Conservation (phyloP, 35 echinoderm and acorn worm species). For the Chiridota heheva region DNA sequence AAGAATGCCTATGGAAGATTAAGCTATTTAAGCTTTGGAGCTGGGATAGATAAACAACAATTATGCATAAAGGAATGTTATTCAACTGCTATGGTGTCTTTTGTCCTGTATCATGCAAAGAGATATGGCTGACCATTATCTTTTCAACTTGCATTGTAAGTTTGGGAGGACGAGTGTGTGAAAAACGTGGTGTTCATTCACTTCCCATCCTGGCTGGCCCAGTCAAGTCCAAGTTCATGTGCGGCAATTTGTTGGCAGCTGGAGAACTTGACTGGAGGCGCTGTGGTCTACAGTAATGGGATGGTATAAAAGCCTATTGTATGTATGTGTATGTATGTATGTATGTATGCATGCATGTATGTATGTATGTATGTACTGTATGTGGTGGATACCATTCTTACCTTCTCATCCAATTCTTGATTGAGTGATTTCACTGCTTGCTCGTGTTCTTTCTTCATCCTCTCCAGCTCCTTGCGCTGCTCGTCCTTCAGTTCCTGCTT, state of each 20-base stretch:
- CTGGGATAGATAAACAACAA: no score
- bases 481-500: constrained; percentile 78
- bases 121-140: constrained; percentile 32
- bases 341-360: neutral
- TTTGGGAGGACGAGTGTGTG: constrained; percentile 19
- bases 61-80: no score
- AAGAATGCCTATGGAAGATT: no score
- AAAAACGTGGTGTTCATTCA: no score
- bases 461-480: constrained; percentile 82
- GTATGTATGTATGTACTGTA: neutral
- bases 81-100: no score
- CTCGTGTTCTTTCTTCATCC: constrained; percentile 85
- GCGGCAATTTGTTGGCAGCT: constrained; percentile 16
- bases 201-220: no score
- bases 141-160: constrained; percentile 34
- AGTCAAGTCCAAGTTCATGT: constrained; percentile 23
- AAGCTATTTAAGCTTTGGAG: no score
- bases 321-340: no score
- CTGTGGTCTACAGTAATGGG: neutral
- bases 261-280: no score
- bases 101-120: no score
- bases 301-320: no score
- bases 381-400: neutral
- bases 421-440: constrained; percentile 64
- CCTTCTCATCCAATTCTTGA: constrained; percentile 52